These are phyloP conservation scores for Entomobrya proxima DNA, from an alignment of 2,888 invertebrate genomes.

Conservation along the genomic window DNA sequence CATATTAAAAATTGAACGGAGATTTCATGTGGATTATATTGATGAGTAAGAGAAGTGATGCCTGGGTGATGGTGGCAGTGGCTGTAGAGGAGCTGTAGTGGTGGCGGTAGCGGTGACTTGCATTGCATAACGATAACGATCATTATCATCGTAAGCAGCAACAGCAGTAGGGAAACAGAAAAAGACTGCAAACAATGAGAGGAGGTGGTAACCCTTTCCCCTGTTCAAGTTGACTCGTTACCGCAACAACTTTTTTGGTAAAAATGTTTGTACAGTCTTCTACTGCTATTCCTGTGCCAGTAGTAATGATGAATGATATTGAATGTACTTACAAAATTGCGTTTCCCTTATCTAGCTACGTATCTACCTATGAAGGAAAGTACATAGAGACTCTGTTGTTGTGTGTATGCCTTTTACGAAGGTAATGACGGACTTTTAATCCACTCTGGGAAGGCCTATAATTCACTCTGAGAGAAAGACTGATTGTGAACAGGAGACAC, in stretches of 20 bases:
- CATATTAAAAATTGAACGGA: slow-evolving; percentile 61
- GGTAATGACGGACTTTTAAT: slow-evolving; percentile 53
- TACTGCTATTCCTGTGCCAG: not conserved
- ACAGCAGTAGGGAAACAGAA: not conserved
- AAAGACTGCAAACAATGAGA: slow-evolving; percentile 55
- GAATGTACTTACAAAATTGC: not conserved
- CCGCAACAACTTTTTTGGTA: slow-evolving; percentile 52
- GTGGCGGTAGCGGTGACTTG: not conserved
- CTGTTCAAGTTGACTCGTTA: slow-evolving; percentile 42
- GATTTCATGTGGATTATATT: slow-evolving; percentile 55
- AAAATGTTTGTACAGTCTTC: slow-evolving; percentile 43
- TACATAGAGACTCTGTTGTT: not conserved
- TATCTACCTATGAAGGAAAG: not conserved
- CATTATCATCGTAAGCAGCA: slow-evolving; percentile 19
- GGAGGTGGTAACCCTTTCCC: slow-evolving; percentile 4
- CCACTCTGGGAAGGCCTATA: slow-evolving; percentile 43
- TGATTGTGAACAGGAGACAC: not conserved
- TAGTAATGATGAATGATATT: slow-evolving; percentile 19
- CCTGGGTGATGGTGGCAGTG: not conserved
- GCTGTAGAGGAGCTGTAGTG: not conserved
- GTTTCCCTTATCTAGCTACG: not conserved
- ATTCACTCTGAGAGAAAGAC: slow-evolving; percentile 33
- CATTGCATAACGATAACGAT: slow-evolving; percentile 59
- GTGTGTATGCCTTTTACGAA: not conserved
- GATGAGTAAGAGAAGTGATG: slow-evolving; percentile 47